phyloP scores from a whole-genome alignment of 2,888 invertebrate species.

The Dione juno region DNA sequence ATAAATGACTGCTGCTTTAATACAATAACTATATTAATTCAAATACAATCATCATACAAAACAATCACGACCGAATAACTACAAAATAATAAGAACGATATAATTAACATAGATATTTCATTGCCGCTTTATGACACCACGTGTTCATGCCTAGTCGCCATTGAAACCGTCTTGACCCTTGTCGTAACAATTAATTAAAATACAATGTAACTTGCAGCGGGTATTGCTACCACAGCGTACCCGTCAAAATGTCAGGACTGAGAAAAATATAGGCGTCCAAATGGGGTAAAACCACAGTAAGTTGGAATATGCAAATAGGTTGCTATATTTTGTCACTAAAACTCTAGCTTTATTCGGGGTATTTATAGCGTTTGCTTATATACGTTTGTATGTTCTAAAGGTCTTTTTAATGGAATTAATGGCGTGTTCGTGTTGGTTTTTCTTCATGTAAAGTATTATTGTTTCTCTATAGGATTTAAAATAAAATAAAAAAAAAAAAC shows the following conservation, averaged over 20 bases:
- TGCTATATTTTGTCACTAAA: conserved; percentile 44
- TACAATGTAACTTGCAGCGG: conserved; percentile 59
- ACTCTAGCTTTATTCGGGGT: conserved; percentile 20
- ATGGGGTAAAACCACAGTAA: conserved; percentile 50
- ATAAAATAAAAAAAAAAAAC: too few relatives aligned
- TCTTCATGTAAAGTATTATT: not conserved
- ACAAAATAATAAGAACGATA: conserved; percentile 15
- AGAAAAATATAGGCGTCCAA: conserved; percentile 56
- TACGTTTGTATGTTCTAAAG: not conserved
- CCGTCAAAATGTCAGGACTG: conserved; percentile 56
- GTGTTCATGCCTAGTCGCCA: conserved; percentile 68
- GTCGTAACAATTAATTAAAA: conserved; percentile 79
- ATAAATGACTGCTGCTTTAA: not conserved
- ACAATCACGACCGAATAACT: conserved; percentile 19
- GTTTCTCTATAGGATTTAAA: not conserved
- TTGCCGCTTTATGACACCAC: conserved; percentile 56
- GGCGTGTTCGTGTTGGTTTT: conserved; percentile 2
- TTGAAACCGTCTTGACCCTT: conserved; percentile 61
- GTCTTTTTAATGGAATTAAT: conserved; percentile 8
- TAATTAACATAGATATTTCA: conserved; percentile 45
- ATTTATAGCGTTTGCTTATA: conserved; percentile 13
- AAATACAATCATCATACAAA: conserved; percentile 5
- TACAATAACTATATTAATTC: not conserved
- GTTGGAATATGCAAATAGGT: conserved; percentile 48
- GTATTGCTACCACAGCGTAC: conserved; percentile 48